Conservation (phyloP, 2,797 vertebrate species). For the Ceyx erithaca region DNA sequence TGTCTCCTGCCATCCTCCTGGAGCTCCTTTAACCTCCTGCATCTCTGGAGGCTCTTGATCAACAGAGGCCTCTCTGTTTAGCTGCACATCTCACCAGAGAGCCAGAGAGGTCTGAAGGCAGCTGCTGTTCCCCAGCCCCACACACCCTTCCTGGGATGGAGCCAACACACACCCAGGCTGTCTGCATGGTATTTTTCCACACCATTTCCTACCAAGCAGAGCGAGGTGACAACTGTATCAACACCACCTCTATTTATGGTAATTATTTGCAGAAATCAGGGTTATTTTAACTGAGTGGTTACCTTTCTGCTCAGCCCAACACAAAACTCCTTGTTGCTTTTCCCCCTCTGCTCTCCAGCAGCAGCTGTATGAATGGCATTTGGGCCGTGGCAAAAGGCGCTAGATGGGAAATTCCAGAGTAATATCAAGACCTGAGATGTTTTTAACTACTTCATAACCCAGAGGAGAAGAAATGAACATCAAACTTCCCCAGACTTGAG, state of each 20-base stretch:
- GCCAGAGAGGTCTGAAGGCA: conserved; percentile 10
- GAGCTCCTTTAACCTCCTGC: not conserved
- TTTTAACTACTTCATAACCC: not conserved
- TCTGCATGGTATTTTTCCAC: not conserved
- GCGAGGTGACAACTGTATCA: not conserved
- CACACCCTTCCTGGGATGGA: not conserved
- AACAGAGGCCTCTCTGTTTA: not conserved
- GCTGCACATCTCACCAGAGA: fast-evolving
- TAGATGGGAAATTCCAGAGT: not conserved
- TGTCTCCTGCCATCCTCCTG: not conserved
- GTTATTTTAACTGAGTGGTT: not conserved
- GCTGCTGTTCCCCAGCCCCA: not conserved
- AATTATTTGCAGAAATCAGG: not conserved
- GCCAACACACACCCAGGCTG: not conserved
- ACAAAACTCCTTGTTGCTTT: not conserved
- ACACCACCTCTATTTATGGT: not conserved
- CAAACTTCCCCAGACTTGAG: not conserved
- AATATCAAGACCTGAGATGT: not conserved
- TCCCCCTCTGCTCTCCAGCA: not conserved
- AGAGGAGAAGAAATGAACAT: not conserved
- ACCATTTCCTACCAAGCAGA: not conserved
- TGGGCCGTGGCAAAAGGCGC: not conserved
- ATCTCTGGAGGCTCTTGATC: not conserved
- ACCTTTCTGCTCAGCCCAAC: not conserved
- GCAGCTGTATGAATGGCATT: not conserved